phyloP scores from a whole-genome alignment of 2,113 vertebrate species.

The Salvelinus alpinus region DNA sequence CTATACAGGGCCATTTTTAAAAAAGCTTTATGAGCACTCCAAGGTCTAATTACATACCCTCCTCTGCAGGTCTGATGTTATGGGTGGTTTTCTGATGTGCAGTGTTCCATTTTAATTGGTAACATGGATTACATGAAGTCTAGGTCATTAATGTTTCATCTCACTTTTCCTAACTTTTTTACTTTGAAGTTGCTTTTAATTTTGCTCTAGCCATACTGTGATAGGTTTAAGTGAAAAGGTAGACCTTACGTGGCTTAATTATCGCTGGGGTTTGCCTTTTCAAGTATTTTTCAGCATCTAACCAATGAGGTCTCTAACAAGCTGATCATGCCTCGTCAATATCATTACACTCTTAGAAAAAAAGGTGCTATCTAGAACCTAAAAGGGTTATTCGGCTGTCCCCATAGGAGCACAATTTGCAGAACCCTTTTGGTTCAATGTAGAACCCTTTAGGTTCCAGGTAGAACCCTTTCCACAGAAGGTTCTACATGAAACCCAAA shows the following conservation, averaged over 20 bases:
- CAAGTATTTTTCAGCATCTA: not conserved
- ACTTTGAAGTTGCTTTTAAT: slow-evolving; percentile 20
- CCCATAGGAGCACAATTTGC: too few species aligned
- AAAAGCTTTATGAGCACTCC: not conserved
- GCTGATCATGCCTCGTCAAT: not conserved
- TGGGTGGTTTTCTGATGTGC: not conserved
- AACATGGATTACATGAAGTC: not conserved
- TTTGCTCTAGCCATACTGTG: slow-evolving; percentile 1
- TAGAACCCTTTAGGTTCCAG: too few species aligned
- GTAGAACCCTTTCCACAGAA: too few species aligned
- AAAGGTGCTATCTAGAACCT: too few species aligned
- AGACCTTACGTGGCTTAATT: slow-evolving; percentile 11
- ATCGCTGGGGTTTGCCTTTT: not conserved
- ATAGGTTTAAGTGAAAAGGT: not conserved
- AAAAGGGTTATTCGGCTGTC: too few species aligned
- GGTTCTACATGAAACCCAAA: too few species aligned
- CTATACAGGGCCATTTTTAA: not conserved
- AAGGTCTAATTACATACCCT: not conserved
- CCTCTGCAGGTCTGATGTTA: not conserved
- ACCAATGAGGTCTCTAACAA: not conserved
- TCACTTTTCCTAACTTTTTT: slow-evolving; percentile 8
- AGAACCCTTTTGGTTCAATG: too few species aligned
- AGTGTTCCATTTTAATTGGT: slow-evolving; percentile 3
- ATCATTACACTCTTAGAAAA: too few species aligned
- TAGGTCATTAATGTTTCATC: slow-evolving; percentile 24